phyloP scores from a whole-genome alignment of 1,140 invertebrate genomes.

The Pseudoatta argentina region DNA sequence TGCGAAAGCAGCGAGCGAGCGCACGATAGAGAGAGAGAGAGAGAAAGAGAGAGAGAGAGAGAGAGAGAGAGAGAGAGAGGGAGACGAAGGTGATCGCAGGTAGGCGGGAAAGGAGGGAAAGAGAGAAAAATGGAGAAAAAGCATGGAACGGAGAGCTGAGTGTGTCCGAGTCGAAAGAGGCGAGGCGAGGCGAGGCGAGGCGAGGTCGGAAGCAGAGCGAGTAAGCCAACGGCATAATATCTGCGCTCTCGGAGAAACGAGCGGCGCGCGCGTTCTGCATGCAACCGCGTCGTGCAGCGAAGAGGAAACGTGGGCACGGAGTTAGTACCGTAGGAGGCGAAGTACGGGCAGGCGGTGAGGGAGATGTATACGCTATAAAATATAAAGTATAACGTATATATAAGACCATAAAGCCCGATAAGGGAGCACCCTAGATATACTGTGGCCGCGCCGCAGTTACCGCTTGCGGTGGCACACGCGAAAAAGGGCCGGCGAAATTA shows the following conservation, averaged over 20 bases:
- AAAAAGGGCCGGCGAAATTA: conserved; percentile 74
- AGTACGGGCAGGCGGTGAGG: not conserved
- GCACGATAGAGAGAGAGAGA: too few species aligned
- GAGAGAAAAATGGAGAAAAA: conserved; percentile 53
- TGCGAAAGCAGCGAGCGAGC: too few species aligned
- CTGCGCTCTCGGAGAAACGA: conserved; percentile 63
- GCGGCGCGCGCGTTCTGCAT: conserved; percentile 66
- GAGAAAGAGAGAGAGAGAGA: not conserved
- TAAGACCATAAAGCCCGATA: conserved; percentile 75
- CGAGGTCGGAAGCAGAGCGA: conserved; percentile 49
- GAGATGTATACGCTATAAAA: conserved; percentile 74
- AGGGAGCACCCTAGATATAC: conserved; percentile 71
- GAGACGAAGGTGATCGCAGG: not conserved
- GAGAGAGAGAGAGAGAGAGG: not conserved
- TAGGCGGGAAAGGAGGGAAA: not conserved
- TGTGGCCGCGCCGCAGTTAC: conserved; percentile 54
- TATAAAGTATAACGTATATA: conserved; percentile 77
- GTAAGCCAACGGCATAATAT: conserved; percentile 70
- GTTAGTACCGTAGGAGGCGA: not conserved
- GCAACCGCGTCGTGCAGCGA: conserved; percentile 57
- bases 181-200: conserved; percentile 52
- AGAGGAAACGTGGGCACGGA: conserved; percentile 9
- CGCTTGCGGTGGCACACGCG: conserved; percentile 57
- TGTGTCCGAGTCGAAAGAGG: conserved; percentile 56
- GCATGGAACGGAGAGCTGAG: conserved; percentile 42